phyloP scores from a whole-genome alignment of 1,140 invertebrate genomes.

The Apis florea region DNA sequence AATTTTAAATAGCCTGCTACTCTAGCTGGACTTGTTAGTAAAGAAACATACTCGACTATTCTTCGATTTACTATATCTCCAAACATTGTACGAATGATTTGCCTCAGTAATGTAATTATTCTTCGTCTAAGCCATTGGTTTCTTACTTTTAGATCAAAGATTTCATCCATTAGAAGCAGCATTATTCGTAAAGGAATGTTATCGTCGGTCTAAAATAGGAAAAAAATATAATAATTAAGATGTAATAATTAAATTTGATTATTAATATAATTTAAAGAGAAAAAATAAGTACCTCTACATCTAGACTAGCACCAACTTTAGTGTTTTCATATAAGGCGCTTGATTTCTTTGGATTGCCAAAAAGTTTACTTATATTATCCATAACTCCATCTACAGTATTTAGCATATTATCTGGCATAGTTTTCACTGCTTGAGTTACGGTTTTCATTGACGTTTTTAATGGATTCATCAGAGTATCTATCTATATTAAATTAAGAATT shows the following conservation, averaged over 20 bases:
- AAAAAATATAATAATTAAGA: constrained; percentile 1
- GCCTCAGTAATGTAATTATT: constrained; percentile 89
- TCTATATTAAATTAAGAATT: constrained; percentile 79
- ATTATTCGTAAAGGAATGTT: constrained; percentile 94
- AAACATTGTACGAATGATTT: constrained; percentile 90
- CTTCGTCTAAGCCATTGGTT: constrained; percentile 93
- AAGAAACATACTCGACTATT: constrained; percentile 95
- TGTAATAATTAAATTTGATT: neutral
- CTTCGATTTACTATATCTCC: constrained; percentile 93
- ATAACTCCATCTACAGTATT: constrained; percentile 91
- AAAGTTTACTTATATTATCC: constrained; percentile 85
- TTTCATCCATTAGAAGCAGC: constrained; percentile 93
- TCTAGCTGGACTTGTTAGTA: constrained; percentile 92
- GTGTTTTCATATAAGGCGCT: constrained; percentile 78
- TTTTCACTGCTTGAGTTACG: constrained; percentile 87
- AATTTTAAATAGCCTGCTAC: constrained; percentile 93
- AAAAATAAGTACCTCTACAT: constrained; percentile 81
- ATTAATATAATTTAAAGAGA: neutral
- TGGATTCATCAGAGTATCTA: constrained; percentile 90
- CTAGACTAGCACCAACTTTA: constrained; percentile 84
- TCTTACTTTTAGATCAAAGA: constrained; percentile 92
- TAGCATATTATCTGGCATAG: constrained; percentile 90
- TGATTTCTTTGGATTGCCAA: constrained; percentile 78
- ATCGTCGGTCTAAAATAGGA: constrained; percentile 83
- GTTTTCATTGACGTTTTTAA: constrained; percentile 90